Conservation (phyloP, 2,888 invertebrate species). For the Tetanocera ferruginea region DNA sequence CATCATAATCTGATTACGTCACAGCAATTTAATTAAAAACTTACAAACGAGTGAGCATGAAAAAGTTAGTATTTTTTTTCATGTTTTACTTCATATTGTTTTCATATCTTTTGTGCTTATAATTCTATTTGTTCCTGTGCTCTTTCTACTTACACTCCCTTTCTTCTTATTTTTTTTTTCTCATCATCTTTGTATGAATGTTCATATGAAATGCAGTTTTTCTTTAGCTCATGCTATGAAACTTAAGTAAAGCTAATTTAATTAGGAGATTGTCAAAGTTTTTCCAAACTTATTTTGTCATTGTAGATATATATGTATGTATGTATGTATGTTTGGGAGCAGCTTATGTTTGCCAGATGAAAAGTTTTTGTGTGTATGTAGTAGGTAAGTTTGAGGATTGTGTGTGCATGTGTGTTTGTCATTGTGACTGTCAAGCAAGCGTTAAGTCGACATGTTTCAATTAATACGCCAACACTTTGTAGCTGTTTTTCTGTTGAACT, state of each 20-base stretch:
- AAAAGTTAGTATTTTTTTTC: background rate
- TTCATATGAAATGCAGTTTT: constrained; percentile 37
- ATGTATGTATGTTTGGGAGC: constrained; percentile 19
- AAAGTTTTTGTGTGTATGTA: constrained; percentile 14
- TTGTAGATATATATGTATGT: background rate
- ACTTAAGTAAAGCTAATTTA: constrained; percentile 45
- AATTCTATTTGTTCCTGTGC: background rate
- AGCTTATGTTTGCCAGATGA: constrained; percentile 21
- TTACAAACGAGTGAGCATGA: constrained; percentile 16
- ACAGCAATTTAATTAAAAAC: constrained; percentile 30
- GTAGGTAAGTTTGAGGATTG: background rate
- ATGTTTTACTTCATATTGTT: constrained; percentile 20
- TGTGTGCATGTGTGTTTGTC: background rate
- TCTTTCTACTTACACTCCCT: constrained; percentile 4
- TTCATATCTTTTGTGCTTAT: constrained; percentile 10
- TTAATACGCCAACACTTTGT: background rate
- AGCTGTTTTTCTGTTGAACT: too few relatives aligned
- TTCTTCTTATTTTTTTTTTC: background rate
- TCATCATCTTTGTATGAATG: constrained; percentile 8
- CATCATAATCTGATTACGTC: background rate
- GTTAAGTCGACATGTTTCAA: constrained; percentile 3
- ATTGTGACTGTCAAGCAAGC: background rate
- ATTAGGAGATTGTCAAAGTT: constrained; percentile 48
- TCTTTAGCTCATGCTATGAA: constrained; percentile 34
- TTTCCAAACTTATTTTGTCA: constrained; percentile 37